phyloP scores from a whole-genome alignment of 1,140 invertebrate genomes.

The Brachionus calyciflorus region DNA sequence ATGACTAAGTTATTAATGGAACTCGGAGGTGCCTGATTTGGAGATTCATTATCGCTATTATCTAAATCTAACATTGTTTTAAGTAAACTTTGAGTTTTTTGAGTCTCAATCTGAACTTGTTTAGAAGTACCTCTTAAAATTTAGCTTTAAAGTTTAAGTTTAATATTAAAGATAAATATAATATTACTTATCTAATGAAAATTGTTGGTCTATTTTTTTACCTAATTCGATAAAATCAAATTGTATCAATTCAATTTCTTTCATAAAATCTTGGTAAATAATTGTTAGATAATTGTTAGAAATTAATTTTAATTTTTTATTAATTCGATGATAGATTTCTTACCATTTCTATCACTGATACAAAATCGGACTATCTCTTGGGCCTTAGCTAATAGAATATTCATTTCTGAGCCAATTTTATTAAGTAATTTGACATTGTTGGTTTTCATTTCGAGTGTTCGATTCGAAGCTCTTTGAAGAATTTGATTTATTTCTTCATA shows the following conservation, averaged over 20 bases:
- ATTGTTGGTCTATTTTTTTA: constrained; percentile 18
- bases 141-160: background rate
- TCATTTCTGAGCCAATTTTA: constrained; percentile 41
- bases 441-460: constrained; percentile 19
- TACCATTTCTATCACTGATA: constrained; percentile 43
- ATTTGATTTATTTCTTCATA: constrained; percentile 35
- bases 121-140: background rate
- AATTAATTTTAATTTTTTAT: too few relatives aligned
- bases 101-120: background rate
- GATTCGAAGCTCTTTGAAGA: background rate
- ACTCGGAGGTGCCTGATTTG: background rate
- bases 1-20: background rate
- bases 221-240: constrained; percentile 29
- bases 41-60: constrained; percentile 3
- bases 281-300: background rate
- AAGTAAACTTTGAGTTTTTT: background rate
- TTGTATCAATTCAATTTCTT: constrained; percentile 42
- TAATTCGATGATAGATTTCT: too few relatives aligned
- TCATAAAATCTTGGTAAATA: constrained; percentile 25
- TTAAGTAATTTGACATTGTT: constrained; percentile 45
- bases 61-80: constrained; percentile 3
- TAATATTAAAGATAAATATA: background rate
- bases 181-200: background rate
- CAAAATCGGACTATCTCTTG: constrained; percentile 41
- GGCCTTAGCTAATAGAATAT: background rate